Percentiles rank a stretch among this genome's conserved stretches.
phyloP scores from a whole-genome alignment of 2,888 invertebrate genomes.

The Bhutanitis thaidina region DNA sequence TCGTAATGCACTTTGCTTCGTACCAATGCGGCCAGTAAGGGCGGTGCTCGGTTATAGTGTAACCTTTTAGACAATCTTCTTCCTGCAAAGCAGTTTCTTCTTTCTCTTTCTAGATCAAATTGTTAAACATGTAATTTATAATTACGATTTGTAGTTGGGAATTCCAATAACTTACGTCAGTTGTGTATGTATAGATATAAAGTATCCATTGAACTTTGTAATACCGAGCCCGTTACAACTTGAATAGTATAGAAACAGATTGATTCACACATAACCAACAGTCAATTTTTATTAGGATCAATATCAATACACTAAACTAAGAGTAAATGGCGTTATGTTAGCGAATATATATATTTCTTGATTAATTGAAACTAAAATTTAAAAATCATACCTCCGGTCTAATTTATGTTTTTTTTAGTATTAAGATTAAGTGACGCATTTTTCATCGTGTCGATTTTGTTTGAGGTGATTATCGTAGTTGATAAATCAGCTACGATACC shows the following conservation, averaged over 20 bases:
- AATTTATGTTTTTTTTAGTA: constrained; percentile 26
- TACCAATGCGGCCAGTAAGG: not conserved
- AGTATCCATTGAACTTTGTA: not conserved
- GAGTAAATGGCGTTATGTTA: too few species aligned
- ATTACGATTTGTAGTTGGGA: not conserved
- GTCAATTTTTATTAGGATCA: constrained; percentile 32
- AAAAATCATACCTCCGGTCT: not conserved
- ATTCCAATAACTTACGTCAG: not conserved
- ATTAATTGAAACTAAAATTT: not conserved
- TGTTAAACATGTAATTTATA: not conserved
- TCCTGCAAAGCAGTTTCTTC: not conserved
- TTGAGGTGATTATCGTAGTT: constrained; percentile 37
- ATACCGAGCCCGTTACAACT: not conserved
- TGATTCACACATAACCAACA: constrained; percentile 45
- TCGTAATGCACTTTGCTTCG: not conserved
- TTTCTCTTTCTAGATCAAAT: not conserved
- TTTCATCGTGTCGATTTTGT: constrained; percentile 28
- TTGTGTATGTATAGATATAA: not conserved
- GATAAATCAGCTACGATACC: constrained; percentile 31
- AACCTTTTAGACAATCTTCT: not conserved
- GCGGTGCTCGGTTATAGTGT: constrained; percentile 3
- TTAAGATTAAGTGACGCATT: constrained; percentile 41
- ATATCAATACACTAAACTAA: too few species aligned
- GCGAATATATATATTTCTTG: not conserved
- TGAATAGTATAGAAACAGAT: constrained; percentile 30